Evolutionary conservation across 2,113 vertebrate species (phyloP), one percentile per base, ranked within the genome.

Genomic region (Sclerurus mexicanus): DNA sequence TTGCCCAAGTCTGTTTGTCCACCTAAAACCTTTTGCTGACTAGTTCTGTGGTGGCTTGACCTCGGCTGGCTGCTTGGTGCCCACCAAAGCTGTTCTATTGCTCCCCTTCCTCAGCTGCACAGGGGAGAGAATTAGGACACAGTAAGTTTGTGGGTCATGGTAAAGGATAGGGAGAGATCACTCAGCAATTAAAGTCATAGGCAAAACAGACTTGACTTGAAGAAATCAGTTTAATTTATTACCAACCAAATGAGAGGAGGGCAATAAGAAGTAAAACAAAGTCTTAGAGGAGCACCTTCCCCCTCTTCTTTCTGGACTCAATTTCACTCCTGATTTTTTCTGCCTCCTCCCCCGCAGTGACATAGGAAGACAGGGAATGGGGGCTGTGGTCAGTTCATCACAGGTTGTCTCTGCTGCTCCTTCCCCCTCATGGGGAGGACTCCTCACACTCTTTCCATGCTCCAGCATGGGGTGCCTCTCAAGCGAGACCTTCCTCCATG

Each of bases 251-350:
- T 63, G 23, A 77, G 69, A 68, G 14, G 5, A 71, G 4, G 4
- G 2, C 55, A 72, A 76, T 25, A 22, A 81, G 31, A 72, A 76
- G 50, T 60, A 55, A 72, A 71, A 28, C 0, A 10, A 62, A 50
- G 58, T 64, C 42, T 73, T 46, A 30, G n/a, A 89, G 72, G 66
- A 27, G 0, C 9, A 44, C 16, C 22, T 58, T 19, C 4, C 1
- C 25, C 67, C 15, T 27, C 25, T 78, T 68, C 28, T 39, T 73
- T 30, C 14, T 1, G 4, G 27, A 31, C 20, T 58, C 20, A 39
- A 1, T 16, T 55, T 60, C 11, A 39, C 14, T 44, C 21, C 7
- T 0, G 0, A 14, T 59, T 66, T 66, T 64, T 31, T 18, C 24
- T 44, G 3, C 14, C 5, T 46, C 9, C 11, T 74, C 10, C 9